These are phyloP conservation scores for Oscarella lobularis DNA, from an alignment of 37 sponge, comb jelly and placozoan species.

Conservation along the genomic window DNA sequence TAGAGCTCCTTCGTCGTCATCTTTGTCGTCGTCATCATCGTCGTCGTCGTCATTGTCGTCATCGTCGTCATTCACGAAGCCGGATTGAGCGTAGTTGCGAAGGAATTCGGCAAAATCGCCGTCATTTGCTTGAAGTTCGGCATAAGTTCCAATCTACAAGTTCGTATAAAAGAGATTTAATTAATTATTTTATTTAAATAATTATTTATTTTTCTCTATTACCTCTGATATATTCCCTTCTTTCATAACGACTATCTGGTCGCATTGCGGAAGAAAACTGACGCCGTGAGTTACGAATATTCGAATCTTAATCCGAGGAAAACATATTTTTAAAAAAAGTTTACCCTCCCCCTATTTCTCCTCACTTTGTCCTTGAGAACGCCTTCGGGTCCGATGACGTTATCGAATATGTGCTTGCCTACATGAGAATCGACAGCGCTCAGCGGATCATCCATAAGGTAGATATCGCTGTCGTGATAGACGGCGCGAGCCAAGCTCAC, in stretches of 20 bases:
- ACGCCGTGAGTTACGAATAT: conserved; percentile 86
- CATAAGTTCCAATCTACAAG: conserved; percentile 50
- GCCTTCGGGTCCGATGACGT: conserved; percentile 94
- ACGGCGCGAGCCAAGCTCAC: conserved; percentile 95
- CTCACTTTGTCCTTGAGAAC: conserved; percentile 77
- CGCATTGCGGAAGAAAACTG: conserved; percentile 82
- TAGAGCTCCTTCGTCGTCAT: too few species aligned
- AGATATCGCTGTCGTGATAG: conserved; percentile 87
- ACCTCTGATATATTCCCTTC: conserved; percentile 67
- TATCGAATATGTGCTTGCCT: conserved; percentile 95
- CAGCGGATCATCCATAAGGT: conserved; percentile 89
- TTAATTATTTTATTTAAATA: too few species aligned
- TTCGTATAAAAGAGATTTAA: too few species aligned
- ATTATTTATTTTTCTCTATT: too few species aligned
- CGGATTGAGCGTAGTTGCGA: too few species aligned
- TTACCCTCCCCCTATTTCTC: too few species aligned
- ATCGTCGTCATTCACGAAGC: too few species aligned
- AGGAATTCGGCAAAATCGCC: conserved; percentile 85
- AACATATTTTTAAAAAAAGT: too few species aligned
- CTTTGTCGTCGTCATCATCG: too few species aligned
- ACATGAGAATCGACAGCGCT: conserved; percentile 98
- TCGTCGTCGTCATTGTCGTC: too few species aligned
- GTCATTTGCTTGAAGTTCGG: conserved; percentile 64
- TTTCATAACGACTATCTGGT: conserved; percentile 60
- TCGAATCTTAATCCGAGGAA: too few species aligned